A percentile compares a stretch with the other conserved stretches of the same genome.
phyloP scores from a whole-genome alignment of 2,888 invertebrate species.

The Cybosia mesomella region DNA sequence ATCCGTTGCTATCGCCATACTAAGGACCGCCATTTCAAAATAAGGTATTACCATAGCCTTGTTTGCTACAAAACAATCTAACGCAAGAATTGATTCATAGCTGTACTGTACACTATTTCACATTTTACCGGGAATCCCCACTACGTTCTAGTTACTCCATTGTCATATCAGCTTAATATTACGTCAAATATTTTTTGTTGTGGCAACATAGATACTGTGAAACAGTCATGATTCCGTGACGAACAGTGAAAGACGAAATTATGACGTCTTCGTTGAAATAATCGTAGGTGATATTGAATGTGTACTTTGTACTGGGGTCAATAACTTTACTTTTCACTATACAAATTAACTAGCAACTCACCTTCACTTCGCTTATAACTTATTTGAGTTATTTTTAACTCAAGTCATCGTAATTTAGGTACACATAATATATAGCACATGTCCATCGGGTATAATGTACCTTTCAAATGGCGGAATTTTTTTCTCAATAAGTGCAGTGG shows the following conservation, averaged over 20 bases:
- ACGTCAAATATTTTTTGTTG: not conserved
- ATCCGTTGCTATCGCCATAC: too few relatives aligned
- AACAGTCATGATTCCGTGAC: conserved; percentile 3
- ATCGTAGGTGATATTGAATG: not conserved
- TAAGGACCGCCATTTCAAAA: too few relatives aligned
- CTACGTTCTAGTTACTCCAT: not conserved
- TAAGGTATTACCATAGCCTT: too few relatives aligned
- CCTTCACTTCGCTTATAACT: too few relatives aligned
- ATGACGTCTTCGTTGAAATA: not conserved
- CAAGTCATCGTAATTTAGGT: too few relatives aligned
- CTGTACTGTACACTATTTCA: not conserved
- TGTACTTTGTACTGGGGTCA: not conserved
- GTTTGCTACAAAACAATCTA: not conserved
- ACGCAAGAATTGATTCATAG: not conserved
- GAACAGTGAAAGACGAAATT: not conserved
- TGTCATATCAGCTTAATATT: not conserved
- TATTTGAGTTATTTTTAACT: too few relatives aligned
- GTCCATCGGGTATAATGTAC: too few relatives aligned
- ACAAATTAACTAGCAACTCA: too few relatives aligned
- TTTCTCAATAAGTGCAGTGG: too few relatives aligned
- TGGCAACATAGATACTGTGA: not conserved
- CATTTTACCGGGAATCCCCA: not conserved
- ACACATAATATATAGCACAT: too few relatives aligned
- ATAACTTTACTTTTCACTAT: not conserved
- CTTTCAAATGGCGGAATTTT: too few relatives aligned